Conservation (phyloP, 2,113 vertebrate genomes). For the Solea solea region DNA sequence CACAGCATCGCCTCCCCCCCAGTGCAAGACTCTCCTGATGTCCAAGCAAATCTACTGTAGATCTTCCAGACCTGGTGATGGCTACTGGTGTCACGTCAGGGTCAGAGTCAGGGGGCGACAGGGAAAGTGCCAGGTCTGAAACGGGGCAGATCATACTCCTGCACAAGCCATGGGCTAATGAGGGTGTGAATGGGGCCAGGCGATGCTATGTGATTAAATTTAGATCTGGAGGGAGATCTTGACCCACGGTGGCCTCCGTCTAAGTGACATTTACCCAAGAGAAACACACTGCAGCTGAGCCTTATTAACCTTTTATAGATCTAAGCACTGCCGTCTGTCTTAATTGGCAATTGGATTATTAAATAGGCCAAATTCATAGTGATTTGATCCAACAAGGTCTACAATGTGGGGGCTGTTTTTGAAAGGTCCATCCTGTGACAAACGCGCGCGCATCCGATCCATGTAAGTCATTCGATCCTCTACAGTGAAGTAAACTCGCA, state of each 20-base stretch:
- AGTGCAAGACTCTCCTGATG: constrained; percentile 27
- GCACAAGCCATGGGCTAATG: constrained; percentile 82
- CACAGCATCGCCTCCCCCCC: constrained; percentile 40
- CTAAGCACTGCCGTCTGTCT: constrained; percentile 73
- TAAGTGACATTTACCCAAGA: constrained; percentile 87
- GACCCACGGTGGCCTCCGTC: constrained; percentile 80
- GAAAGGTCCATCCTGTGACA: constrained; percentile 59
- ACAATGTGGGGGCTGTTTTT: constrained; percentile 67
- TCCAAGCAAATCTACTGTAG: constrained; percentile 30
- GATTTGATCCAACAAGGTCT: constrained; percentile 76
- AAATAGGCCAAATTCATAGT: constrained; percentile 80
- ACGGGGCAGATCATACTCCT: constrained; percentile 74
- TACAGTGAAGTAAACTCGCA: constrained; percentile 17
- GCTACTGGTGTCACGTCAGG: constrained; percentile 40
- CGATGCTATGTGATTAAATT: constrained; percentile 84
- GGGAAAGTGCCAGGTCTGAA: constrained; percentile 55
- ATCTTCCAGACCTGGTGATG: constrained; percentile 22
- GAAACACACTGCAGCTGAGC: constrained; percentile 81
- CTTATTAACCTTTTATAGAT: constrained; percentile 86
- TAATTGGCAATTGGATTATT: constrained; percentile 85
- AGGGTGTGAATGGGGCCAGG: constrained; percentile 81
- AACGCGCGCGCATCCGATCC: constrained; percentile 41
- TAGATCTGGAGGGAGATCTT: constrained; percentile 86
- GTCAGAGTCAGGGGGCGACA: constrained; percentile 40
- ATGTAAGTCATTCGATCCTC: constrained; percentile 36